Percentiles rank a stretch among this genome's conserved stretches.
Conservation (phyloP, 37 sponge, comb jelly and placozoan species). For the Diacarnus erythraeanus region DNA sequence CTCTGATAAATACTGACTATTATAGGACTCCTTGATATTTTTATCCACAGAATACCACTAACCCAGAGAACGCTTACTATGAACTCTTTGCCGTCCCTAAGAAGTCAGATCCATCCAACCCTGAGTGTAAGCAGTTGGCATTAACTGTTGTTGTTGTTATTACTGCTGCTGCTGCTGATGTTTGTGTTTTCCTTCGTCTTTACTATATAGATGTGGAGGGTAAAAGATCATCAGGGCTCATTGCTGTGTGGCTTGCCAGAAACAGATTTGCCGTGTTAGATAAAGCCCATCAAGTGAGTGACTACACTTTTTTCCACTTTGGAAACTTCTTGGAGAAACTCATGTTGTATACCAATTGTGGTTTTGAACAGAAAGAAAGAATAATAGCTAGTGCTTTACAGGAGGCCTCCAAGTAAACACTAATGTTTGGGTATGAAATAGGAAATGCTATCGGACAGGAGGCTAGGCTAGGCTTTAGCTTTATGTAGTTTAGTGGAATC, state of each 20-base stretch:
- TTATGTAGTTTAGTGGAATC: too few relatives aligned
- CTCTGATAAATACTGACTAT: too few relatives aligned
- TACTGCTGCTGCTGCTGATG: neutral
- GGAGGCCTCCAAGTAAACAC: too few relatives aligned
- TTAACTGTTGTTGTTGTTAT: too few relatives aligned
- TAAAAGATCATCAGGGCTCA: slow-evolving; percentile 75
- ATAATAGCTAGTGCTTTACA: too few relatives aligned
- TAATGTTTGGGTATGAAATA: too few relatives aligned
- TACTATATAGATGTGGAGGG: slow-evolving; percentile 61
- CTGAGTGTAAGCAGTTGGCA: slow-evolving; percentile 68
- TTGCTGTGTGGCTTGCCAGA: slow-evolving; percentile 91
- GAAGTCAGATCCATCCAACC: slow-evolving; percentile 57
- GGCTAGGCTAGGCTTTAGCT: too few relatives aligned
- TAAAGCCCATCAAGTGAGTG: slow-evolving; percentile 73
- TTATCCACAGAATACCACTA: slow-evolving; percentile 72
- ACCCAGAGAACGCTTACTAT: slow-evolving; percentile 72
- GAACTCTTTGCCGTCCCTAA: slow-evolving; percentile 80
- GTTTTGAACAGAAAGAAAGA: too few relatives aligned
- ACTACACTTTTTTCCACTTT: neutral
- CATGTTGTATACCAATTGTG: too few relatives aligned
- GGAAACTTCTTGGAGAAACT: too few relatives aligned
- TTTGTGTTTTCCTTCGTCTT: neutral
- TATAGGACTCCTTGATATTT: neutral
- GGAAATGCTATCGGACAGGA: too few relatives aligned
- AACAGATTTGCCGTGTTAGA: slow-evolving; percentile 97